These are phyloP conservation scores for Hetaerina americana DNA, from an alignment of 1,140 invertebrate species.

Conservation along the genomic window DNA sequence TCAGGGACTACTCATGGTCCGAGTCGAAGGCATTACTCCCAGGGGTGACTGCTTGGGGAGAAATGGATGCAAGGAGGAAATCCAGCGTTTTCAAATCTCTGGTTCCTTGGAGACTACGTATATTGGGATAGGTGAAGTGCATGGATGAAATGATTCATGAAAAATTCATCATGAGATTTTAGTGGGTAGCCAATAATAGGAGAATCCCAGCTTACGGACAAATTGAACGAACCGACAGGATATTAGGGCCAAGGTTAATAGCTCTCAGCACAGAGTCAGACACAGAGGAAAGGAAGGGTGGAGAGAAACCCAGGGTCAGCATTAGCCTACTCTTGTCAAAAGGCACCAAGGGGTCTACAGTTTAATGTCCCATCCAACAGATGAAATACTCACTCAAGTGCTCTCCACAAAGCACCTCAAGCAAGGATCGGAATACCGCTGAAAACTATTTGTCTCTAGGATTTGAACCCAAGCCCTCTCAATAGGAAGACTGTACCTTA, in stretches of 20 bases:
- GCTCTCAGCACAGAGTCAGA: neutral
- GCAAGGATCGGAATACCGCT: too few species aligned
- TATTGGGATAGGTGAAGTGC: neutral
- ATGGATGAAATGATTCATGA: neutral
- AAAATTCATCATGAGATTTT: neutral
- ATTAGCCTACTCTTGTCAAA: too few species aligned
- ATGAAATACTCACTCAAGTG: too few species aligned
- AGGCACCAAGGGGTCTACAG: too few species aligned
- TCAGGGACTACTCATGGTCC: too few species aligned
- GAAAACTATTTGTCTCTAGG: too few species aligned
- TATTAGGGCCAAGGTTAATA: neutral
- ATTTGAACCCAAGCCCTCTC: too few species aligned
- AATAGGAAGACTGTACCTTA: too few species aligned
- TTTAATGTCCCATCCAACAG: too few species aligned
- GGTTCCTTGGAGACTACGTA: neutral
- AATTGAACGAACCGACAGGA: neutral
- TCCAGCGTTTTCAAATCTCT: neutral
- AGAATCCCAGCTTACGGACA: neutral
- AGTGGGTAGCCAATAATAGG: neutral
- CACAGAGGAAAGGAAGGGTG: too few species aligned
- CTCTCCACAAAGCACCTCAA: too few species aligned
- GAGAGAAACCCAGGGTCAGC: too few species aligned
- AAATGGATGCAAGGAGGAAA: neutral
- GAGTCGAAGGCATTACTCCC: neutral
- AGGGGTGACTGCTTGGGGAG: neutral